Evolutionary conservation across 2,888 invertebrate genomes (phyloP).

Genomic region (Xanthia togata): DNA sequence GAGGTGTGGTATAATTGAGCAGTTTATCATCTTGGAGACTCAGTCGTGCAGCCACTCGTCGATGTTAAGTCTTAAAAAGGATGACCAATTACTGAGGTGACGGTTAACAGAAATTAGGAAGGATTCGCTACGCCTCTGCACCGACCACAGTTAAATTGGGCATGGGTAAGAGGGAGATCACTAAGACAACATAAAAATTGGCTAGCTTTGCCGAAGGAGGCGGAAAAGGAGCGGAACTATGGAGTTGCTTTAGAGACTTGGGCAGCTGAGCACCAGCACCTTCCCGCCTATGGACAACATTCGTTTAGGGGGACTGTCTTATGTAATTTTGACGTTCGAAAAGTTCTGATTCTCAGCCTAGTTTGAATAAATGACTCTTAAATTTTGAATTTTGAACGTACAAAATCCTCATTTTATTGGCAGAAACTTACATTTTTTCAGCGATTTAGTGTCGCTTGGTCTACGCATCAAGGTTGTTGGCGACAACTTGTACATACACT

Average conservation of each 20-base stretch:
- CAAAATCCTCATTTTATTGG: neutral
- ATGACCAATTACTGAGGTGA: neutral
- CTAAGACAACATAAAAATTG: neutral
- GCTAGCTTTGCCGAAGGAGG: neutral
- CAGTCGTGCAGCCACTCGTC: too few species aligned
- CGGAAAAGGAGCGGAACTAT: neutral
- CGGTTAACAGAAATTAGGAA: neutral
- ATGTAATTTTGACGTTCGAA: too few species aligned
- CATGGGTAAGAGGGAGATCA: neutral
- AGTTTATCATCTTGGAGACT: neutral
- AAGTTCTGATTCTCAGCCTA: too few species aligned
- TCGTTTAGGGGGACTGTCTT: too few species aligned
- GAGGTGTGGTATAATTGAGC: too few species aligned
- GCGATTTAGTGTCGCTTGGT: neutral
- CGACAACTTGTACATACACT: slow-evolving; percentile 7
- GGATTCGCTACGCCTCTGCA: too few species aligned
- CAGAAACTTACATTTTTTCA: neutral
- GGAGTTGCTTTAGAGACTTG: neutral
- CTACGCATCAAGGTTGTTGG: slow-evolving; percentile 32
- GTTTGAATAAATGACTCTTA: too few species aligned
- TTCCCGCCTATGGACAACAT: neutral
- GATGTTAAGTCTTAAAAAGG: neutral
- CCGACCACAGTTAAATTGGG: neutral
- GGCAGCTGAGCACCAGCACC: neutral
- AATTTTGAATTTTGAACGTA: too few species aligned